phyloP scores from a whole-genome alignment of 2,888 invertebrate species.

The Lepidocyrtinus sp. region DNA sequence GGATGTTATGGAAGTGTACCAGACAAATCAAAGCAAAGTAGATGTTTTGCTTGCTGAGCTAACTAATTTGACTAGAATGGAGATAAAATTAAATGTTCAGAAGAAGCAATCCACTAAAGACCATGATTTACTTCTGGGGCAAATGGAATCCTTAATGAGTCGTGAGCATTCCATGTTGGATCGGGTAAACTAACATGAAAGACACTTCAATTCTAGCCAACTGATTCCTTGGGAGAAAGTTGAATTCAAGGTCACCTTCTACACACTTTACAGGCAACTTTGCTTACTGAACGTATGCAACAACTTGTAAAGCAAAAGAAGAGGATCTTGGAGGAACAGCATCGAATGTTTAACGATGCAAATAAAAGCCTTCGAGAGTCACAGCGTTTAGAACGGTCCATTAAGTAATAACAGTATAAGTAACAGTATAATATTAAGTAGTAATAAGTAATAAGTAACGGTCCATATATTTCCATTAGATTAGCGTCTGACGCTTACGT shows the following conservation, averaged over 20 bases:
- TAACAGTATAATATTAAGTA: too few species aligned
- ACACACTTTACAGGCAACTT: slow-evolving; percentile 42
- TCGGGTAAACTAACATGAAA: slow-evolving; percentile 26
- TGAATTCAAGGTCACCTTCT: background rate
- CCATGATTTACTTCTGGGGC: slow-evolving; percentile 57
- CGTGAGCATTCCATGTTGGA: slow-evolving; percentile 63
- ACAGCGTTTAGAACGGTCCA: slow-evolving; percentile 58
- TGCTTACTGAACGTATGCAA: slow-evolving; percentile 57
- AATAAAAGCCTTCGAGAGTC: slow-evolving; percentile 62
- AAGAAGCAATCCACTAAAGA: slow-evolving; percentile 54
- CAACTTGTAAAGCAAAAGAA: slow-evolving; percentile 53
- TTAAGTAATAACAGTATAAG: too few species aligned
- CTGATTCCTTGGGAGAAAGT: background rate
- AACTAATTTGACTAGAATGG: slow-evolving; percentile 56
- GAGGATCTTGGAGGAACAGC: slow-evolving; percentile 60
- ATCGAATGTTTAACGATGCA: slow-evolving; percentile 61
- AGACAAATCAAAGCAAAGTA: slow-evolving; percentile 55
- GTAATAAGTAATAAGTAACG: too few species aligned
- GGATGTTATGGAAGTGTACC: slow-evolving; percentile 55
- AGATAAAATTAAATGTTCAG: slow-evolving; percentile 50
- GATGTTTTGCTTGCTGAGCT: slow-evolving; percentile 56
- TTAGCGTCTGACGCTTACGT: slow-evolving; percentile 61
- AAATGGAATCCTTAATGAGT: slow-evolving; percentile 58
- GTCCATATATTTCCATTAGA: too few species aligned
- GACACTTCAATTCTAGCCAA: background rate